Evolutionary conservation across 23 tunicate genomes (phyloP), one percentile per base, ranked within the genome.

Genomic region (Ascidia mentula): DNA sequence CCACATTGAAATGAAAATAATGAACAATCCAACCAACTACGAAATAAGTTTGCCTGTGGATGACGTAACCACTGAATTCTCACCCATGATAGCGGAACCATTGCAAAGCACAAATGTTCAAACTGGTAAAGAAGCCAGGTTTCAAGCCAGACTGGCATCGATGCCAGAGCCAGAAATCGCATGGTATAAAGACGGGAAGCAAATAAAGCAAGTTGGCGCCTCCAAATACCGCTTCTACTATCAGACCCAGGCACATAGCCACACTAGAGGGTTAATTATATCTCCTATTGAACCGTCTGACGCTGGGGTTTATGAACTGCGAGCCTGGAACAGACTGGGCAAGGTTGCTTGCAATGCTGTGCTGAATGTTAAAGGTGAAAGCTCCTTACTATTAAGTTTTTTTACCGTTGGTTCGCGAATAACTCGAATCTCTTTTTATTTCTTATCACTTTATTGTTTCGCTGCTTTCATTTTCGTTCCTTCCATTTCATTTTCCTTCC

Each of bases 131-230:
- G 98, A 93, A 53, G 89, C 89, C 12, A 77, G 72, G 12, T 88
- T 93, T 73, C 84, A 85, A 84, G 93, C 88, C 1, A 76, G 90
- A 13, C 79, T 93, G n/a, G 92, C 92, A 17, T 85, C 98, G 0
- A 69, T 85, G 77, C 98, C 98, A 0, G 89, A 84, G 35, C 98
- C 98, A 12, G 96, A 93, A 75, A 59, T 93, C 17, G 87, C 99
- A 34, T 95, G 99, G 99, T 95, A 77, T 74, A 95, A 95, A 75
- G 92, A 95, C 60, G 99, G 96, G 35, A 40, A 81, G 60, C 82
- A 80, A 35, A 84, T 92, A 40, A 89, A 82, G 22, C 89, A 86
- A 39, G 73, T 79, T 22, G 78, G 79, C 22, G 24, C 77, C 9
- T 60, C 86, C 22, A 85, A 88, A 69, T 88, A 79, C 59, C 75